Evolutionary conservation across 2,113 vertebrate species (phyloP).

Genomic region (Lutjanus erythropterus): DNA sequence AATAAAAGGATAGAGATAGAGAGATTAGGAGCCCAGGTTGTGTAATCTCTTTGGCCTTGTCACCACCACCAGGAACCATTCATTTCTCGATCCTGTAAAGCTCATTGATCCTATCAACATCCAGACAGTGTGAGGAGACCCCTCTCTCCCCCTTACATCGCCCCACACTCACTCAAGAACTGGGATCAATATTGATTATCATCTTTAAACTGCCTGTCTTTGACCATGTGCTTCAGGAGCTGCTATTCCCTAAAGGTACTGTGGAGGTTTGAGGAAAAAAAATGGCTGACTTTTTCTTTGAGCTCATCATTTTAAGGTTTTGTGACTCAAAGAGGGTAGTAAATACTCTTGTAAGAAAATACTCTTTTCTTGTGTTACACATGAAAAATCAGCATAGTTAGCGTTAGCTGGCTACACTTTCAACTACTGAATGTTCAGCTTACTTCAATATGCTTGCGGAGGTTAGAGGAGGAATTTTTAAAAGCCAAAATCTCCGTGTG

Average conservation of each 20-base stretch:
- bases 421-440: too few relatives aligned
- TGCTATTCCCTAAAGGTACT: not conserved
- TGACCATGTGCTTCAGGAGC: conserved; percentile 31
- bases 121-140: conserved; percentile 46
- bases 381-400: too few relatives aligned
- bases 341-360: too few relatives aligned
- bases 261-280: conserved; percentile 13
- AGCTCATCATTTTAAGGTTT: not conserved
- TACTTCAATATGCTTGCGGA: too few relatives aligned
- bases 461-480: too few relatives aligned
- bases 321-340: not conserved
- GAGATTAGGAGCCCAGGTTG: conserved; percentile 25
- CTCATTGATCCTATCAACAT: conserved; percentile 78
- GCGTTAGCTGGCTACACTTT: too few relatives aligned
- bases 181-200: conserved; percentile 83
- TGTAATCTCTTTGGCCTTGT: conserved; percentile 56
- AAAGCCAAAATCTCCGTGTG: too few relatives aligned
- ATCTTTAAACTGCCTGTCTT: conserved; percentile 74
- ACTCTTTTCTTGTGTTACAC: too few relatives aligned
- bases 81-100: conserved; percentile 66
- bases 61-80: conserved; percentile 48
- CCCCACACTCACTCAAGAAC: conserved; percentile 60
- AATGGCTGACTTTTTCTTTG: not conserved
- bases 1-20: conserved; percentile 22
- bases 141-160: conserved; percentile 15